Evolutionary conservation across 2,797 vertebrate genomes (phyloP).

Genomic region (Catamblyrhynchus diadema): DNA sequence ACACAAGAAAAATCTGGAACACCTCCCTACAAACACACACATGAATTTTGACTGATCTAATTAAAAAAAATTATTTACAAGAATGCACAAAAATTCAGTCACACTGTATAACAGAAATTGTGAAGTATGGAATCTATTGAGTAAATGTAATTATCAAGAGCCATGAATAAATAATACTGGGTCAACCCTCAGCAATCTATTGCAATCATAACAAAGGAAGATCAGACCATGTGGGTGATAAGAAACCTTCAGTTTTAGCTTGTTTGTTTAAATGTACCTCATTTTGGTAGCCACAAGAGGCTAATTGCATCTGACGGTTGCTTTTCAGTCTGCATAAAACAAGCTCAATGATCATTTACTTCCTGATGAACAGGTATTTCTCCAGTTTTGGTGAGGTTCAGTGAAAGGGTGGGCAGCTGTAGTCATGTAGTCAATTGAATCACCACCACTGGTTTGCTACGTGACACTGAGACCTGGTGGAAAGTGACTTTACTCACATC

Average conservation of each 20-base stretch:
- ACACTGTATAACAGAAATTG: neutral
- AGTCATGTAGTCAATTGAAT: neutral
- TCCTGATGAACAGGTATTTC: neutral
- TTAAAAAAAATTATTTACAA: neutral
- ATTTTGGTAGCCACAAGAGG: neutral
- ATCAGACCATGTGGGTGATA: neutral
- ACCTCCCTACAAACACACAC: neutral
- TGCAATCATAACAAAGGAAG: neutral
- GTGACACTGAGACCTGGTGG: neutral
- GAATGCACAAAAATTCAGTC: neutral
- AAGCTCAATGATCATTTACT: neutral
- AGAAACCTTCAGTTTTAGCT: neutral
- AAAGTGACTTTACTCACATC: neutral
- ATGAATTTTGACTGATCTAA: neutral
- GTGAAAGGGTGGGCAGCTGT: neutral
- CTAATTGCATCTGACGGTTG: neutral
- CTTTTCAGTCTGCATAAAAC: neutral
- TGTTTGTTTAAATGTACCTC: neutral
- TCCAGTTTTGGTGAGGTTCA: neutral
- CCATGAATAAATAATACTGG: neutral
- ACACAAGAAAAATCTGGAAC: neutral
- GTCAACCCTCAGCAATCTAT: neutral
- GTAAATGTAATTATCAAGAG: neutral
- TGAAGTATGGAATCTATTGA: neutral
- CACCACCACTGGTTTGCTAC: neutral